Evolutionary conservation across 2,113 vertebrate species (phyloP).

Genomic region (Himantopus leucocephalus): DNA sequence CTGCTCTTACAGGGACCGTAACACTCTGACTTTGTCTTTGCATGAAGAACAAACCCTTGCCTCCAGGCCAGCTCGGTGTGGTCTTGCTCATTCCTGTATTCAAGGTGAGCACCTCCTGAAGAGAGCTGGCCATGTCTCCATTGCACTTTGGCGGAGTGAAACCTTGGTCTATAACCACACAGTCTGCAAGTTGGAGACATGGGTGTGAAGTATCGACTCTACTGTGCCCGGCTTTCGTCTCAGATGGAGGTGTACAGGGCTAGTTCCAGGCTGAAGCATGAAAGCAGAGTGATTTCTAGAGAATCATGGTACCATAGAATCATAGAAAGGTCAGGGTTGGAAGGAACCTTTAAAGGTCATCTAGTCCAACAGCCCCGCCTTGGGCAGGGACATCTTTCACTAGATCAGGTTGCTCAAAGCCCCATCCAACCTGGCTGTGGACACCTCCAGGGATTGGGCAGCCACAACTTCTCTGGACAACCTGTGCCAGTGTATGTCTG

Average conservation of each 20-base stretch:
- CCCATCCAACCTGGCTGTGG: not conserved
- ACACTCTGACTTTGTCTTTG: not conserved
- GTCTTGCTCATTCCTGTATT: not conserved
- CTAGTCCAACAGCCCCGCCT: no score
- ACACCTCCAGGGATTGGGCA: not conserved
- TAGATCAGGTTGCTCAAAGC: not conserved
- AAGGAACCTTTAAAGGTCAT: not conserved
- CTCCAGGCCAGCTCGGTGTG: not conserved
- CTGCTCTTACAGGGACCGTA: fast-evolving
- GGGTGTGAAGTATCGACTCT: not conserved
- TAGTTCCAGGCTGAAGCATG: not conserved
- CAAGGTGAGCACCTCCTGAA: not conserved
- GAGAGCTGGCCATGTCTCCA: not conserved
- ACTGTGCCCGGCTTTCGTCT: not conserved
- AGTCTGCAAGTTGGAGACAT: not conserved
- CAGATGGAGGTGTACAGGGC: not conserved
- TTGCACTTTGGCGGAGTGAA: not conserved
- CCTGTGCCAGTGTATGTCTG: not conserved
- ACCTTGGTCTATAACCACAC: not conserved
- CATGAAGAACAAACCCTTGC: not conserved
- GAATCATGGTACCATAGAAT: not conserved
- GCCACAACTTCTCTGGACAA: not conserved
- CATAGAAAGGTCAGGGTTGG: not conserved
- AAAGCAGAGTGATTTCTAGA: not conserved
- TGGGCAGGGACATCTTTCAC: not conserved